Evolutionary conservation across 1,140 invertebrate genomes (phyloP).

Genomic region (Hesperophylax magnus): DNA sequence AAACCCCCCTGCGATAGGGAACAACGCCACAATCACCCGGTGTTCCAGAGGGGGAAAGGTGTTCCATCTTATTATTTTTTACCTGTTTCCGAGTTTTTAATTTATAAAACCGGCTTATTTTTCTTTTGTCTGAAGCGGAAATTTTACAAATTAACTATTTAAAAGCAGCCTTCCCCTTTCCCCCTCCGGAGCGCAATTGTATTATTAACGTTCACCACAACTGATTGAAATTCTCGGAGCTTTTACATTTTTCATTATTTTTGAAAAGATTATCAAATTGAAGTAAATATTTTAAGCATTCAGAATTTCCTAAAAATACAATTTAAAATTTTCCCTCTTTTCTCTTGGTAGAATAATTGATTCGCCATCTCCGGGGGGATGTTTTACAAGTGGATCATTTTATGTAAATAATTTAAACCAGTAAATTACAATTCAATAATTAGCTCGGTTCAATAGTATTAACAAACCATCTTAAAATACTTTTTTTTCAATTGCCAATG

Average conservation of each 20-base stretch:
- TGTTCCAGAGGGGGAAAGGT: not conserved
- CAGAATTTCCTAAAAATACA: not conserved
- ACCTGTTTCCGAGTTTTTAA: conserved; percentile 53
- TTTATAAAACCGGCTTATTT: conserved; percentile 54
- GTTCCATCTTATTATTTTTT: conserved; percentile 43
- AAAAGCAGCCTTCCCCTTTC: conserved; percentile 17
- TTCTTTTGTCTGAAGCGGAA: conserved; percentile 54
- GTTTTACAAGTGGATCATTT: no score
- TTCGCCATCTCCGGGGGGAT: no score
- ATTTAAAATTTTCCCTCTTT: no score
- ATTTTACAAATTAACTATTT: conserved; percentile 53
- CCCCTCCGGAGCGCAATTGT: conserved; percentile 20
- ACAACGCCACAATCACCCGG: not conserved
- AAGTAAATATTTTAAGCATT: conserved; percentile 24
- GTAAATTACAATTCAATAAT: no score
- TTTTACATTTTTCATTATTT: conserved; percentile 31
- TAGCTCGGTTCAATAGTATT: no score
- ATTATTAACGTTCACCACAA: conserved; percentile 43
- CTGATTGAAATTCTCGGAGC: conserved; percentile 41
- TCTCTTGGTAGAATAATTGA: no score
- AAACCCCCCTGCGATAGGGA: no score
- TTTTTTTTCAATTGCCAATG: no score
- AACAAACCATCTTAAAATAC: no score
- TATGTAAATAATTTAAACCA: no score
- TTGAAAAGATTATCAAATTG: conserved; percentile 41